Base-by-base conservation (phyloP, 1,140 invertebrate genomes). In the Scaptomyza montana region DNA sequence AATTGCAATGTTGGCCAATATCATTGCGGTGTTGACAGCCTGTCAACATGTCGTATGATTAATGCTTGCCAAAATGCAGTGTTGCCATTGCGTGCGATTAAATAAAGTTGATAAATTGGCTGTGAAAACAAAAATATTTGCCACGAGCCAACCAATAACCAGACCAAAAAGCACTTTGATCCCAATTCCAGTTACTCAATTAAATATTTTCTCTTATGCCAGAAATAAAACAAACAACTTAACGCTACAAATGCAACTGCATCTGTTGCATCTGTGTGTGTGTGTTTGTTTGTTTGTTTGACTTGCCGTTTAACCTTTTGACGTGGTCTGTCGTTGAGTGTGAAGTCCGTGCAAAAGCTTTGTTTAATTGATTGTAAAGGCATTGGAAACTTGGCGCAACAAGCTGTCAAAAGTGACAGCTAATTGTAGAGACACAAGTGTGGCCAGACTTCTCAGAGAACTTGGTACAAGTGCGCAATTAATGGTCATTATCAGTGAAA, bases 1-100 rank as follows among this genome's bases (percentile, higher is more conserved):
- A 8, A 9, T 9, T 9, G 33, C 7, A 36, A 25, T 50, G 41
- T 36, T 7, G 69, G 39, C 7, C 33, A 54, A 56, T 9, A 36
- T 13, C 6, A 19, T 3, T 39, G 19, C 61, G 57, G 70, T 71
- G 82, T 68, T 90, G 82, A 87, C 79, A 87, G 77, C 41, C 77
- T 85, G 89, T 90, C 89, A 90, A 85, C 77, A 67, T 78, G 86
- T 80, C 87, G 70, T 82, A 90, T 90, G 89, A 90, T 81, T 90
- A 90, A 90, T 90, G 82, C 69, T 70, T 68, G 55, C 65, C 79
- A 80, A 87, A 36, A 70, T 84, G 73, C 73, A 78, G 74, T 36
- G 33, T 77, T 70, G 80, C 78, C 78, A 84, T 78, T 87, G 71
- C 70, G 78, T 62, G 73, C 72, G 55, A 65, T 76, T 66, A 64